Evolutionary conservation across 2,888 invertebrate species (phyloP).

Genomic region (Macrosiphum euphorbiae): DNA sequence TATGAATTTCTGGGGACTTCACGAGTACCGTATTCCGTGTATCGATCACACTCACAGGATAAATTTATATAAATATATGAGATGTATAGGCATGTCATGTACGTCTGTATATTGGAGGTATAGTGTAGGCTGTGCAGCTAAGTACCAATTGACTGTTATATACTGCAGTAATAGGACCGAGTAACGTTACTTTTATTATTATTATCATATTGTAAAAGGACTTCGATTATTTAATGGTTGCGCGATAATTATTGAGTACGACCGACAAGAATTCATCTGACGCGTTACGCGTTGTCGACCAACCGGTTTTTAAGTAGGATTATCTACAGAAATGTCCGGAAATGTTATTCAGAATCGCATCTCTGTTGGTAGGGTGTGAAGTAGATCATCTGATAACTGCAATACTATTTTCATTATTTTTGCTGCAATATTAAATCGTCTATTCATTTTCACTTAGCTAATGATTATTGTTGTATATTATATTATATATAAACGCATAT

Average conservation of each 20-base stretch:
- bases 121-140: background rate
- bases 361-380: background rate
- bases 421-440: background rate
- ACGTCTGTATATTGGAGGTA: background rate
- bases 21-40: background rate
- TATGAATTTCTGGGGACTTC: background rate
- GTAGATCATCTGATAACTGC: background rate
- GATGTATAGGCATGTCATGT: background rate
- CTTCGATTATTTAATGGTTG: slow-evolving; percentile 6
- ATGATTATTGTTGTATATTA: background rate
- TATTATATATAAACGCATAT: background rate
- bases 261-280: background rate
- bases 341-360: background rate
- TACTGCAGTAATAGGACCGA: background rate
- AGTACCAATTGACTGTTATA: slow-evolving; percentile 3
- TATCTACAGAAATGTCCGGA: slow-evolving; percentile 16
- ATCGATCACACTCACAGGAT: background rate
- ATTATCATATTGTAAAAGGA: slow-evolving; percentile 25
- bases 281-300: background rate
- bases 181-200: slow-evolving; percentile 34
- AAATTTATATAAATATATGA: background rate
- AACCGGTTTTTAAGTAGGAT: slow-evolving; percentile 41
- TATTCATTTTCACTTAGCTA: background rate
- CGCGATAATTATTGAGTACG: slow-evolving; percentile 13
- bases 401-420: background rate